Evolutionary conservation across 2,113 vertebrate genomes (phyloP), one percentile per base, ranked within the genome.

Genomic region (Ailuropoda melanoleuca): DNA sequence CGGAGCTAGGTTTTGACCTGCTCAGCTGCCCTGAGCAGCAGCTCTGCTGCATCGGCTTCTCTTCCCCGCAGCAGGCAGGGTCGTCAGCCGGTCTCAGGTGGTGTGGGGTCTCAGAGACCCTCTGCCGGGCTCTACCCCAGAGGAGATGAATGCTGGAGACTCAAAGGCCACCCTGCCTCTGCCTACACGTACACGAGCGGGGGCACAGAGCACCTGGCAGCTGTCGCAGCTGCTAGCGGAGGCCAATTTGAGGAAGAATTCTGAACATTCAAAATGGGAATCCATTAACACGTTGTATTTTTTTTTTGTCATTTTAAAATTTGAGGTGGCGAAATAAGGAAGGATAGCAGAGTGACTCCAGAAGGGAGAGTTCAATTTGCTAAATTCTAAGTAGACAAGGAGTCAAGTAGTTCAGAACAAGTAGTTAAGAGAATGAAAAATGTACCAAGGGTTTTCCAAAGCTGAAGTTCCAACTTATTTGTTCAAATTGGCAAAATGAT

Each of bases 401-500:
- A 82, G 19, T 58, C 1, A 58, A 19, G 34, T 46, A 50, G 1
- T 46, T 24, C n/a, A 48, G 29, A 64, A 18, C 26, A 64, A 2
- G 11, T 14, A 31, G 21, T 82, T 29, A 68, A 88, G 31, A 70
- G 18, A 78, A 68, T 17, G 58, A 75, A 77, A 90, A 26, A 15
- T 46, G 3, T 56, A 83, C 24, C 55, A 64, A 60, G 39, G 17
- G 43, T 66, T 90, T 96, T 84, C 34, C 15, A 93, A 77, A 48
- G 55, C 43, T 26, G 2, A 74, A 19, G 53, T 84, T 90, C 53
- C 4, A 1, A 58, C 34, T 34, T 85, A 12, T 26, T 81, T 91
- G 5, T 55, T 90, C 48, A 90, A 78, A 87, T 13, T 72, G 84
- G 21, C 70, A 80, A 95, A 58, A 75, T n/a, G 39, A 81, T 48